Evolutionary conservation across 2,113 vertebrate species (phyloP), one percentile per base, ranked within the genome.

Genomic region (Salvelinus sp.): DNA sequence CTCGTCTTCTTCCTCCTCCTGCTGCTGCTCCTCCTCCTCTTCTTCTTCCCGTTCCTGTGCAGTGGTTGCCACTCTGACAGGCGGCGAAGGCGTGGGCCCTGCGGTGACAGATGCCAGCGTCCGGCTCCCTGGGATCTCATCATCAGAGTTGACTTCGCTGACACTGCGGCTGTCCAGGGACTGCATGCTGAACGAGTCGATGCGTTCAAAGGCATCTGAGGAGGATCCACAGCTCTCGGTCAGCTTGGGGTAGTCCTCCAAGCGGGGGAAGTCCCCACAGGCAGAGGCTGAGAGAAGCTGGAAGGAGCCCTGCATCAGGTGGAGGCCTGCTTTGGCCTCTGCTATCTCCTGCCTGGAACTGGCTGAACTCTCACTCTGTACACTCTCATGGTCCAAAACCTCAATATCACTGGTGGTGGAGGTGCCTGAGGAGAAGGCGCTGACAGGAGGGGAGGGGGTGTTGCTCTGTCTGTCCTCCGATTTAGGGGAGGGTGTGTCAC

Each of bases 361-460:
- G 18, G 94, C 97, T 0, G 98, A 99, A 87, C 97, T 99, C 90
- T 99, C 98, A 48, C 98, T 99, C 83, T 97, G 91, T 60, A 99
- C 97, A 28, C 97, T 99, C 76, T 99, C 98, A 0, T 99, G 98
- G 88, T 99, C 98, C 77, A 99, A 91, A 74, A 99, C 97, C 88
- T 99, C 98, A 77, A 99, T 99, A 64, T 99, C 98, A 78, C 98
- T 99, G 6, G 98, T 99, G 44, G 97, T 99, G 27, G 98, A 99
- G 6, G 98, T 99, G 78, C 98, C 98, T 0, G 98, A 99, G 6
- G 98, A 99, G 86, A 98, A 99, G 73, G 96, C 95, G 75, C 98
- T 98, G 63, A 96, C 90, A 2, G 97, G 97, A 81, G 98, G 98
- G 3, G 98, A 99, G 0, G 98, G 98, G 0, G 98, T 99, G 71